Evolutionary conservation across 2,888 invertebrate species (phyloP).

Genomic region (Drosophila robusta): DNA sequence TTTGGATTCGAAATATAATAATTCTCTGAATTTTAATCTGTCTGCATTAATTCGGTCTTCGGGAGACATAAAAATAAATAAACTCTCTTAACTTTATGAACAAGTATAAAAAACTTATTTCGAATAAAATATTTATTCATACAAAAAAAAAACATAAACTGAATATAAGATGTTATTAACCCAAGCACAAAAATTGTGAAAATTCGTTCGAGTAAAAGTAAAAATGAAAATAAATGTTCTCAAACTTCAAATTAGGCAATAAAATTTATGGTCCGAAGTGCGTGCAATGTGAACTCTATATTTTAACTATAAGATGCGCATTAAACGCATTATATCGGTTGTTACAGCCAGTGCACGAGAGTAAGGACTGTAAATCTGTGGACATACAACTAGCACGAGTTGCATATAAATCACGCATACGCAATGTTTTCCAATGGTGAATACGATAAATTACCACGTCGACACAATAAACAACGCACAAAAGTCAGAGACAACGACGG

Average conservation of each 20-base stretch:
- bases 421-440: slow-evolving; percentile 58
- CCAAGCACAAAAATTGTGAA: too few relatives aligned
- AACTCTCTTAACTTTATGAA: too few relatives aligned
- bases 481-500: slow-evolving; percentile 5
- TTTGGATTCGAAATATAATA: too few relatives aligned
- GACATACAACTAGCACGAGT: slow-evolving; percentile 29
- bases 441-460: slow-evolving; percentile 61
- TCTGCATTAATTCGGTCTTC: too few relatives aligned
- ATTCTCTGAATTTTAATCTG: too few relatives aligned
- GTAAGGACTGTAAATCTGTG: slow-evolving; percentile 33
- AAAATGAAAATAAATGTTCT: slow-evolving; percentile 23
- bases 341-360: slow-evolving; percentile 17
- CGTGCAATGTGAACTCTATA: slow-evolving; percentile 20
- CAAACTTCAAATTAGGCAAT: slow-evolving; percentile 20
- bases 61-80: too few relatives aligned
- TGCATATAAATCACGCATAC: slow-evolving; percentile 73
- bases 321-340: slow-evolving; percentile 25
- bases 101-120: too few relatives aligned
- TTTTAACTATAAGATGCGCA: slow-evolving; percentile 29
- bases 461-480: slow-evolving; percentile 64
- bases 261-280: slow-evolving; percentile 34
- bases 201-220: too few relatives aligned
- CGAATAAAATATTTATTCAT: slow-evolving; percentile 5
- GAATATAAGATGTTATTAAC: too few relatives aligned
- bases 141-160: neutral